phyloP scores from a whole-genome alignment of 2,113 vertebrate genomes.

The Myrmophylax atrothorax region DNA sequence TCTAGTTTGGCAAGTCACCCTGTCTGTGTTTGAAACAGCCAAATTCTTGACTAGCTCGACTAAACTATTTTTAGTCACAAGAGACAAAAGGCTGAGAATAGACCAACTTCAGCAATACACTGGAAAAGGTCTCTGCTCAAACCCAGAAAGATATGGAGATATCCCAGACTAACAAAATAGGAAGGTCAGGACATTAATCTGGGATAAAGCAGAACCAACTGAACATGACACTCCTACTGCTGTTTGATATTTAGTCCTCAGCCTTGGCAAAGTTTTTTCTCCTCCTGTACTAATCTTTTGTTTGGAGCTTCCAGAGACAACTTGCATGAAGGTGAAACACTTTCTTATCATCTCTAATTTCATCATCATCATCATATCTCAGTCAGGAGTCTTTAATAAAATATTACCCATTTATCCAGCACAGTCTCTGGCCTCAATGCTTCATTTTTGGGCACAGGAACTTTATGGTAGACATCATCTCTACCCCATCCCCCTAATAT shows the following conservation, averaged over 20 bases:
- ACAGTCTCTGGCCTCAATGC: neutral
- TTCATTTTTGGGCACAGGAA: neutral
- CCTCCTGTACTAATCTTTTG: neutral
- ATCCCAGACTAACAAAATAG: neutral
- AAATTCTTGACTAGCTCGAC: slow-evolving; percentile 17
- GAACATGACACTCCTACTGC: neutral
- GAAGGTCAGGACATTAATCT: slow-evolving; percentile 32
- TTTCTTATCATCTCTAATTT: neutral
- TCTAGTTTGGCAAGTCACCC: slow-evolving; percentile 26
- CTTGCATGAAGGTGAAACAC: neutral
- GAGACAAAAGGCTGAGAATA: slow-evolving; percentile 30
- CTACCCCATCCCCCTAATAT: neutral
- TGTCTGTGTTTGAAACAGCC: slow-evolving; percentile 5
- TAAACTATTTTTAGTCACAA: slow-evolving; percentile 36
- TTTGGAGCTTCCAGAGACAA: neutral
- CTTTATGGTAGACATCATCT: neutral
- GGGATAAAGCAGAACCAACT: neutral
- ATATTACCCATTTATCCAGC: neutral
- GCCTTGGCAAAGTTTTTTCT: neutral
- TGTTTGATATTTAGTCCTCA: neutral
- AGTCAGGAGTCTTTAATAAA: neutral
- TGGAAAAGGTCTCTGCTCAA: slow-evolving; percentile 2
- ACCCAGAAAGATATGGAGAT: neutral
- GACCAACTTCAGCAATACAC: neutral
- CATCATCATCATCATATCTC: neutral